Evolutionary conservation across 2,888 invertebrate genomes (phyloP), one percentile per base, ranked within the genome.

Genomic region (Clunio marinus): DNA sequence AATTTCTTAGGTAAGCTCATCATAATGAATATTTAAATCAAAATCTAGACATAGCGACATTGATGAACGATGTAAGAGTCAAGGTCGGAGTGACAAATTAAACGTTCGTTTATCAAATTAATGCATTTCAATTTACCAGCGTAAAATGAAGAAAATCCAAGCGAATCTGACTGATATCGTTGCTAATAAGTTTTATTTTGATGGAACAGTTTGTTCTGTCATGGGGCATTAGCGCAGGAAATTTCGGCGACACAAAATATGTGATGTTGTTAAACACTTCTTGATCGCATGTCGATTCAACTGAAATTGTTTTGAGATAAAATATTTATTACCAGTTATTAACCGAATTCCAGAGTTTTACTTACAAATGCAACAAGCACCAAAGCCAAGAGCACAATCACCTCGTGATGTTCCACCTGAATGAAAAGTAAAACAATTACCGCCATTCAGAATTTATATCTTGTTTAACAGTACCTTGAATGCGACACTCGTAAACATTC

Each of bases 311-410:
- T n/a, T n/a, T n/a, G n/a, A n/a, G n/a, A n/a, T n/a, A n/a, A n/a
- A n/a, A n/a, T n/a, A n/a, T n/a, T n/a, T n/a, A n/a, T n/a, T n/a
- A n/a, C n/a, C n/a, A n/a, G n/a, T n/a, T n/a, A n/a, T n/a, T n/a
- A n/a, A n/a, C n/a, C n/a, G n/a, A n/a, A n/a, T n/a, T n/a, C n/a
- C n/a, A n/a, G n/a, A n/a, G 27, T 28, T 24, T 45, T 13, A 87
- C 89, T 86, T 77, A 91, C 91, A 91, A 68, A 91, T 85, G 77
- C 92, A 92, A 75, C 92, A 92, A 8, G 91, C 91, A 1, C 92
- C 92, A 71, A 92, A 88, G 7, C 92, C 91, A 70, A 89, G 83
- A 0, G 91, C 91, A 74, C 92, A 92, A 73, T 87, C 85, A 0
- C 92, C 92, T 37, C 85, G 83, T 0, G 91, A 86, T 24, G 76